Conservation (phyloP, 2,797 vertebrate species). For the Oryzias sinensis region DNA sequence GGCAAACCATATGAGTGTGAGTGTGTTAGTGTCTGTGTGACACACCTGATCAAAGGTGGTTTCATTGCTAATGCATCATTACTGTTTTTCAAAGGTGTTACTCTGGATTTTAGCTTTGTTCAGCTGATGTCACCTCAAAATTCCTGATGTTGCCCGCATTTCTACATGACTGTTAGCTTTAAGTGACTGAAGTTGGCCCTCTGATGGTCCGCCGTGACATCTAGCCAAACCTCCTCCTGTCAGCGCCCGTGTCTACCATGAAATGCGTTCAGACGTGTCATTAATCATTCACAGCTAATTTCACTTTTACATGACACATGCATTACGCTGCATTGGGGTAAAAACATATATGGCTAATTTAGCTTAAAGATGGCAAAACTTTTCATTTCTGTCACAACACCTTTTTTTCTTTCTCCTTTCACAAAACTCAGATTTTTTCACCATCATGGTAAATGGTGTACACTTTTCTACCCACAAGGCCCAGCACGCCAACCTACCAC, state of each 20-base stretch:
- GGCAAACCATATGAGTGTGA: slow-evolving; percentile 14
- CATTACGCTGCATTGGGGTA: slow-evolving; percentile 59
- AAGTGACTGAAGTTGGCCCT: slow-evolving; percentile 10
- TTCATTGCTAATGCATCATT: slow-evolving; percentile 10
- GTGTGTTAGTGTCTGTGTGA: neutral
- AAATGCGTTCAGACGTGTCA: slow-evolving; percentile 60
- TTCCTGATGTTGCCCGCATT: slow-evolving; percentile 6
- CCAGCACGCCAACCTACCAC: too few relatives aligned
- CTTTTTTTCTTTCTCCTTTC: too few relatives aligned
- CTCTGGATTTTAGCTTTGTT: slow-evolving; percentile 12
- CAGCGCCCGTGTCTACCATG: slow-evolving; percentile 42
- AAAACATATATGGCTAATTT: slow-evolving; percentile 61
- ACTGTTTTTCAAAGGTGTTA: slow-evolving; percentile 4
- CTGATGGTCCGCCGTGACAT: slow-evolving; percentile 32
- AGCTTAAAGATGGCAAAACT: slow-evolving; percentile 43
- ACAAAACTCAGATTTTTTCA: slow-evolving; percentile 10
- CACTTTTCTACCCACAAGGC: too few relatives aligned
- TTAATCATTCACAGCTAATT: slow-evolving; percentile 73
- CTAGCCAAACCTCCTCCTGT: slow-evolving; percentile 43
- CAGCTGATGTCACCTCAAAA: slow-evolving; percentile 5
- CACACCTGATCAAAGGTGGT: slow-evolving; percentile 15
- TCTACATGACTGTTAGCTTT: slow-evolving; percentile 19
- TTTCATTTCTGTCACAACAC: slow-evolving; percentile 15
- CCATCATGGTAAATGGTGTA: too few relatives aligned
- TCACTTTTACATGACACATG: slow-evolving; percentile 65